These are phyloP conservation scores for Phoronis australis DNA, from an alignment of 2,888 invertebrate genomes.

Conservation along the genomic window DNA sequence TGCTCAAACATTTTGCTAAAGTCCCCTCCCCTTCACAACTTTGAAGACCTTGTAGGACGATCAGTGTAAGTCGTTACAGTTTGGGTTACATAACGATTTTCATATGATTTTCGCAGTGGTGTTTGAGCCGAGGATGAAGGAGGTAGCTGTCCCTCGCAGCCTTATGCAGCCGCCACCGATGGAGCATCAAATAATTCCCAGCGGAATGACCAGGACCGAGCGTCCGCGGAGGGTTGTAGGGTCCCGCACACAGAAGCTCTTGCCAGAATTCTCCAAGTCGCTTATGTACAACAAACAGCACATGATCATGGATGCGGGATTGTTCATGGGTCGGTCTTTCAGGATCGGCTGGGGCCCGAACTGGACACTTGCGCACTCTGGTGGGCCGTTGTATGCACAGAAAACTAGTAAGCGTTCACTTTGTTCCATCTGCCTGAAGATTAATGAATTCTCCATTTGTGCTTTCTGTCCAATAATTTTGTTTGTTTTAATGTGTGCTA, in stretches of 20 bases:
- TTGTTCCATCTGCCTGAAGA: too few species aligned
- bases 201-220: slow-evolving; percentile 32
- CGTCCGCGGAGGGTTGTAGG: slow-evolving; percentile 30
- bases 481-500: too few species aligned
- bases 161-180: slow-evolving; percentile 25
- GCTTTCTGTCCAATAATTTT: too few species aligned
- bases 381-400: slow-evolving; percentile 41
- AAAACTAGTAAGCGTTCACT: too few species aligned
- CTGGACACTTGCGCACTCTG: slow-evolving; percentile 58
- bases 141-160: slow-evolving; percentile 12
- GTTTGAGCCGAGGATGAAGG: slow-evolving; percentile 18
- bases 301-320: slow-evolving; percentile 47
- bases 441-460: too few species aligned
- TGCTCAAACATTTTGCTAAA: too few species aligned
- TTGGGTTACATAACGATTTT: too few species aligned
- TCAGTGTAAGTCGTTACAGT: too few species aligned
- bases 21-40: too few species aligned
- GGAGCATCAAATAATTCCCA: slow-evolving; percentile 34
- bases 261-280: slow-evolving; percentile 36
- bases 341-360: slow-evolving; percentile 72
- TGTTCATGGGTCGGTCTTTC: slow-evolving; percentile 56
- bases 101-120: too few species aligned
- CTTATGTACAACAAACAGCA: slow-evolving; percentile 34
- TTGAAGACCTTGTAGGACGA: too few species aligned
- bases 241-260: slow-evolving; percentile 23